These are phyloP conservation scores for Dolichoris vasculosae DNA, from an alignment of 1,140 invertebrate genomes.

Conservation along the genomic window DNA sequence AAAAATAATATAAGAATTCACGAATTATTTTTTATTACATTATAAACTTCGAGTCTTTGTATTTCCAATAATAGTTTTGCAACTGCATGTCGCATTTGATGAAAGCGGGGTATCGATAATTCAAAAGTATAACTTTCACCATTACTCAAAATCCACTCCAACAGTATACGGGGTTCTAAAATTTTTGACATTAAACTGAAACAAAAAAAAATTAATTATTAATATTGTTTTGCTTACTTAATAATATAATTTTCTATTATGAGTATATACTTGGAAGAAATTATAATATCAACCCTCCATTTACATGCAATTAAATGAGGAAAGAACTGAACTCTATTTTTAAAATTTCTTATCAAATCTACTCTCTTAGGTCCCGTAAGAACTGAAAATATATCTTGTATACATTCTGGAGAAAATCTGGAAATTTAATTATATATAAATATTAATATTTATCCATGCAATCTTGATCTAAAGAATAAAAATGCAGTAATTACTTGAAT, in stretches of 20 bases:
- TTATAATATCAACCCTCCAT: conserved; percentile 69
- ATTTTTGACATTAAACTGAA: conserved; percentile 67
- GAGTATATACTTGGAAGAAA: conserved; percentile 67
- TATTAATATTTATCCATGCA: neutral
- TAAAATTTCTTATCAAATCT: conserved; percentile 58
- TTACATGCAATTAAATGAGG: conserved; percentile 64
- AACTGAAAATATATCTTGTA: conserved; percentile 67
- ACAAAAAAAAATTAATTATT: conserved; percentile 40
- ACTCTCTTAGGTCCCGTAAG: conserved; percentile 65
- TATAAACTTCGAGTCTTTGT: conserved; percentile 64
- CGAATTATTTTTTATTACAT: conserved; percentile 58
- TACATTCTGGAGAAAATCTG: conserved; percentile 67
- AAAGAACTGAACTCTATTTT: conserved; percentile 63
- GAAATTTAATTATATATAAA: conserved; percentile 30
- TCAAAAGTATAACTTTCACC: conserved; percentile 67
- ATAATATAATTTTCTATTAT: conserved; percentile 12
- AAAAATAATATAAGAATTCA: conserved; percentile 19
- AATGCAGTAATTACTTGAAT: conserved; percentile 63
- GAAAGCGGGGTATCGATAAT: conserved; percentile 67
- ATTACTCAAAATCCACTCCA: conserved; percentile 70
- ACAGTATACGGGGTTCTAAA: conserved; percentile 68
- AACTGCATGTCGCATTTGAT: conserved; percentile 67
- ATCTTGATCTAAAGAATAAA: neutral
- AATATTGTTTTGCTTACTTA: conserved; percentile 19
- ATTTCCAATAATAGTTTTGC: conserved; percentile 69